Evolutionary conservation across 2,797 vertebrate genomes (phyloP).

Genomic region (Sebastes iracundus): DNA sequence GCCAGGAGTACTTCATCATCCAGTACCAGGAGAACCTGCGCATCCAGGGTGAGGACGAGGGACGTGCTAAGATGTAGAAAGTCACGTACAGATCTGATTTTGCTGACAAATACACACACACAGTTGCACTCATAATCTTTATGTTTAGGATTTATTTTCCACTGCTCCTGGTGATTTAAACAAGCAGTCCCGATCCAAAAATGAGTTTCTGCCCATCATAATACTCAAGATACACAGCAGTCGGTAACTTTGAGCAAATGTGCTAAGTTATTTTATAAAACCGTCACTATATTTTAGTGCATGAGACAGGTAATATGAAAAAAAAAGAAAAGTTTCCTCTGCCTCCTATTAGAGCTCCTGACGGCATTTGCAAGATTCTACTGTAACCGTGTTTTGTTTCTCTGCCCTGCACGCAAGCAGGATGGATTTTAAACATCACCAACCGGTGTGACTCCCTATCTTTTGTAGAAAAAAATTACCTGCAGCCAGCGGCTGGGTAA

Average conservation of each 20-base stretch:
- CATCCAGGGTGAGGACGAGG: conserved; percentile 86
- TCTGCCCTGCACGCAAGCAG: not conserved
- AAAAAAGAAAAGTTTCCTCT: too few relatives aligned
- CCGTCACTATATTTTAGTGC: too few relatives aligned
- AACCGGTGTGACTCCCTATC: not conserved
- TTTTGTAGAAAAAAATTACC: not conserved
- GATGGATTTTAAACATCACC: not conserved
- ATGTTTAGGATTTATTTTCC: not conserved
- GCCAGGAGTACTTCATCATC: conserved; percentile 97
- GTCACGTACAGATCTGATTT: not conserved
- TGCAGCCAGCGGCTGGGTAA: not conserved
- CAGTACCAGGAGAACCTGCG: conserved; percentile 96
- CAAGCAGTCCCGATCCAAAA: too few relatives aligned
- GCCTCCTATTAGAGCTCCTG: too few relatives aligned
- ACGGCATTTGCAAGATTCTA: too few relatives aligned
- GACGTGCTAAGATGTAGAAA: not conserved
- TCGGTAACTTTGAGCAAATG: not conserved
- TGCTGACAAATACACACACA: not conserved
- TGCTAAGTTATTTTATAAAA: too few relatives aligned
- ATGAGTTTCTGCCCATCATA: too few relatives aligned
- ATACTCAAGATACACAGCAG: not conserved
- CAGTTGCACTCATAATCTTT: not conserved
- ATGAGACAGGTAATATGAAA: too few relatives aligned
- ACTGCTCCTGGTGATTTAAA: not conserved
- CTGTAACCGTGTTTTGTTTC: not conserved